A percentile compares a stretch with the other conserved stretches of the same genome.
phyloP scores from a whole-genome alignment of 2,113 vertebrate genomes.

The Corythoichthys haematopterus region DNA sequence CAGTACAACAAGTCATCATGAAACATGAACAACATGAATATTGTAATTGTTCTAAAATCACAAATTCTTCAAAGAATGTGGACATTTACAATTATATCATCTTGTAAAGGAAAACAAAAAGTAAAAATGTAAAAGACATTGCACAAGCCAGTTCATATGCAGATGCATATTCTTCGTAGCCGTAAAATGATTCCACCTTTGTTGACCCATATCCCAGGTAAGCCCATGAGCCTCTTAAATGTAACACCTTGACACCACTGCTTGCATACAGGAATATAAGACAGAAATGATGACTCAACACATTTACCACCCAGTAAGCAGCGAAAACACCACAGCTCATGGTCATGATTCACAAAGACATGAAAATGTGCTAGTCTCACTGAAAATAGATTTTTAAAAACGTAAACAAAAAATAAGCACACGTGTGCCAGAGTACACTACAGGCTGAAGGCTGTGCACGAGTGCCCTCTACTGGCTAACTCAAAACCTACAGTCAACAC shows the following conservation, averaged over 20 bases:
- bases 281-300: constrained; percentile 54
- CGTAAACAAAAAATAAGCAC: neutral
- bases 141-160: neutral
- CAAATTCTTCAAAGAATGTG: neutral
- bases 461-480: too few relatives aligned
- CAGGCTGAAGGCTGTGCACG: too few relatives aligned
- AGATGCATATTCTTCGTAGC: neutral
- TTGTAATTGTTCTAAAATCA: neutral
- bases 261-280: constrained; percentile 62
- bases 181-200: constrained; percentile 65
- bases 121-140: neutral
- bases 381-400: neutral
- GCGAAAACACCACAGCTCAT: constrained; percentile 8
- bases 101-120: neutral
- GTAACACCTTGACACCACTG: constrained; percentile 63
- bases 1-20: neutral
- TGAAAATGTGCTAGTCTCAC: neutral
- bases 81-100: neutral
- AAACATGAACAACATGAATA: neutral
- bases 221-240: constrained; percentile 82
- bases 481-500: too few relatives aligned
- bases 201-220: constrained; percentile 77
- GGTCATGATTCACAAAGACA: neutral
- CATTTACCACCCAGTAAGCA: constrained; percentile 40
- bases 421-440: neutral